Evolutionary conservation across 2,888 invertebrate species (phyloP).

Genomic region (Diaphora mendica): DNA sequence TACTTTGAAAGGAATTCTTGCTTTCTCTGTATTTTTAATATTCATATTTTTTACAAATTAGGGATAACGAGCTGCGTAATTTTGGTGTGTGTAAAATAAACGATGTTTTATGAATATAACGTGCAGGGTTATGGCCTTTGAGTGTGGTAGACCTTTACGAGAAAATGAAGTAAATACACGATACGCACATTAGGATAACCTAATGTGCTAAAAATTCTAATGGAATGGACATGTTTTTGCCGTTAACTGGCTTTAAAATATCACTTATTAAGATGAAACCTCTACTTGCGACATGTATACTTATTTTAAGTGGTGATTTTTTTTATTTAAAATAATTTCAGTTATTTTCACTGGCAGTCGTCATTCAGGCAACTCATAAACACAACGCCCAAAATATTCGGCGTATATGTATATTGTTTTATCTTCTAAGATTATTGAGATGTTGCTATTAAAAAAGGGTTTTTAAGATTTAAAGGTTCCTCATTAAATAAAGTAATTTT

Average conservation of each 20-base stretch:
- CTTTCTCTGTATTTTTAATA: background rate
- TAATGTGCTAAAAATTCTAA: background rate
- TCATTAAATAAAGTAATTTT: too few species aligned
- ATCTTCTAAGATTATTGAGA: too few species aligned
- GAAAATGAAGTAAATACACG: background rate
- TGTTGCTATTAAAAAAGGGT: too few species aligned
- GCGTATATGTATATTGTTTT: too few species aligned
- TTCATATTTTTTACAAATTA: background rate
- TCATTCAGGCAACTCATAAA: background rate
- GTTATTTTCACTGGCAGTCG: background rate
- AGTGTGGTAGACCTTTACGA: background rate
- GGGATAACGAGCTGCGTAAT: constrained; percentile 9
- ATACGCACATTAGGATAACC: background rate
- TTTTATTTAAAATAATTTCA: background rate
- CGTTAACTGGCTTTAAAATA: background rate
- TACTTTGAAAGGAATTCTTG: constrained; percentile 26
- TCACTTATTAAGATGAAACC: background rate
- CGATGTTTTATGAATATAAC: constrained; percentile 2
- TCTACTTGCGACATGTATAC: background rate
- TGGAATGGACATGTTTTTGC: background rate
- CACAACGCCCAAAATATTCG: background rate
- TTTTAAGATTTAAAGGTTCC: too few species aligned
- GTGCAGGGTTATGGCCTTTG: background rate
- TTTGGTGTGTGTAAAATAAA: background rate
- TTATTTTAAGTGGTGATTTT: background rate